Evolutionary conservation across 2,113 vertebrate species (phyloP).

Genomic region (Psephotus haematonotus): DNA sequence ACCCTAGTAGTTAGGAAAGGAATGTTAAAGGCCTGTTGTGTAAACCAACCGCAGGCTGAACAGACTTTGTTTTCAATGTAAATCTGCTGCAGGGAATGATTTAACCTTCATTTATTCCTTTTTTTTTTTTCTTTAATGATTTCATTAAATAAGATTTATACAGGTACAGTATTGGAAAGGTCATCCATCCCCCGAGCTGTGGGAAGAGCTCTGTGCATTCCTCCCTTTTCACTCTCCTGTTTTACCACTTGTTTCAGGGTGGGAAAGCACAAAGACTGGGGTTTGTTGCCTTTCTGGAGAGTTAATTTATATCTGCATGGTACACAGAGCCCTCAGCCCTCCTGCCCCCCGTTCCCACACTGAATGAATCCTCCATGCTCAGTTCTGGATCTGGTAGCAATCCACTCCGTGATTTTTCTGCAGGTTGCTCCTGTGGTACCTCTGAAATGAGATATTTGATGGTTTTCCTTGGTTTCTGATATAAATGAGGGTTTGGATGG

Average conservation of each 20-base stretch:
- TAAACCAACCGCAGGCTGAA: conserved; percentile 32
- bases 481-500: not conserved
- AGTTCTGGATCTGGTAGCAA: not conserved
- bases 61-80: conserved; percentile 50
- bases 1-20: not conserved
- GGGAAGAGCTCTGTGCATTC: conserved; percentile 51
- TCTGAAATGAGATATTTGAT: not conserved
- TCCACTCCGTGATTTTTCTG: fast-evolving
- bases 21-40: conserved; percentile 47
- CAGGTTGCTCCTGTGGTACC: not conserved
- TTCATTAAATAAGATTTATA: conserved; percentile 82
- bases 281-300: not conserved
- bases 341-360: not conserved
- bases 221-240: not conserved
- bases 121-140: conserved; percentile 49
- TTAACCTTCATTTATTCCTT: conserved; percentile 73
- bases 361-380: not conserved
- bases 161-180: conserved; percentile 73
- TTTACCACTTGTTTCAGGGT: not conserved
- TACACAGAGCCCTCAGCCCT: not conserved
- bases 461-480: not conserved
- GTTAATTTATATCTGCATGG: conserved; percentile 19
- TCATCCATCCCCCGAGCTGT: conserved; percentile 62
- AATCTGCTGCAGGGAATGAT: conserved; percentile 72
- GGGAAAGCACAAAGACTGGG: not conserved